Evolutionary conservation across 1,140 invertebrate genomes (phyloP).

Genomic region (Drusus annulatus): DNA sequence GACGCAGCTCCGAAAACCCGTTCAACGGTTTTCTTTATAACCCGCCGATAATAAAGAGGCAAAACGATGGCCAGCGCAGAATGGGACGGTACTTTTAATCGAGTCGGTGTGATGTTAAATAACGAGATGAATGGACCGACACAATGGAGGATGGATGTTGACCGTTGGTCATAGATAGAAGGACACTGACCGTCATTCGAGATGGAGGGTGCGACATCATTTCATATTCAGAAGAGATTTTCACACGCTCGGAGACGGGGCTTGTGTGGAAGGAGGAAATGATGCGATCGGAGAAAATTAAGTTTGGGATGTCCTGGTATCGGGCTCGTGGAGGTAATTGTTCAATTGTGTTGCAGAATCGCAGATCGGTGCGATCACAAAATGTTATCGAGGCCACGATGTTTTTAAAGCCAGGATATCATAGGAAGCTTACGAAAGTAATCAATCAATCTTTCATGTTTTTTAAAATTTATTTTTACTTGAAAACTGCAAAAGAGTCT

Average conservation of each 20-base stretch:
- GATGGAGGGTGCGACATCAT: too few species aligned
- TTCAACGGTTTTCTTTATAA: conserved; percentile 30
- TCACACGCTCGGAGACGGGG: neutral
- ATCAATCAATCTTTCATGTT: too few species aligned
- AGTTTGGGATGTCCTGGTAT: too few species aligned
- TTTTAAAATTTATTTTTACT: too few species aligned
- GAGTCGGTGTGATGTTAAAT: conserved; percentile 22
- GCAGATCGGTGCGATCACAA: too few species aligned
- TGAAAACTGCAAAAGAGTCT: too few species aligned
- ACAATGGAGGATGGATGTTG: conserved; percentile 24
- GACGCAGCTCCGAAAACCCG: neutral
- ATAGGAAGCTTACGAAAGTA: too few species aligned
- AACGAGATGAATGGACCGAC: conserved; percentile 7
- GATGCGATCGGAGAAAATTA: conserved; percentile 7
- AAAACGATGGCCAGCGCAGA: neutral
- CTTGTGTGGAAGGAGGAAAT: neutral
- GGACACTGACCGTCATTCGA: neutral
- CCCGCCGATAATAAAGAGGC: conserved; percentile 7
- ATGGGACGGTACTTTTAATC: conserved; percentile 22
- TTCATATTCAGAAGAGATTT: neutral
- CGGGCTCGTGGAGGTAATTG: too few species aligned
- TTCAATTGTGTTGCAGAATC: too few species aligned
- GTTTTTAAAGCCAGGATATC: too few species aligned
- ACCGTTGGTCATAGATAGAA: conserved; percentile 37
- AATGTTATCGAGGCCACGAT: too few species aligned